Base-by-base conservation (phyloP, 2,113 vertebrate species). In the Pelecanoides urinatrix region DNA sequence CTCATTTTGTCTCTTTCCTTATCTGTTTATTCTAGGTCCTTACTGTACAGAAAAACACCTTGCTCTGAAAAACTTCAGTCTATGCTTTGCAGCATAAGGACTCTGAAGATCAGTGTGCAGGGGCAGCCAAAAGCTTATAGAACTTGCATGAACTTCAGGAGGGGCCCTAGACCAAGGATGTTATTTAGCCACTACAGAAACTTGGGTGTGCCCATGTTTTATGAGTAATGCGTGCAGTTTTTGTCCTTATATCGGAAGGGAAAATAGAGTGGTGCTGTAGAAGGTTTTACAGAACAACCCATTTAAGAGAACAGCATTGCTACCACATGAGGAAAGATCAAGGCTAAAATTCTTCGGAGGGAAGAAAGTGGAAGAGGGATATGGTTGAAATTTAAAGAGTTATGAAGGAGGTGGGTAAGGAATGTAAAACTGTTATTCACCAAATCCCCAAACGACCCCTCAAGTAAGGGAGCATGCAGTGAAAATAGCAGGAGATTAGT, bases 171-270 rank as follows among this genome's bases (percentile, higher is more conserved):
- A 52, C 29, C 18, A 45, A 65, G 58, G 42, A 7, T 11, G 3
- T 32, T n/a, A 10, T 16, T 66, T 76, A 76, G 34, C n/a, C 38
- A 23, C 50, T 50, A 50, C 32, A 81, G n/a, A 42, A 88, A 62
- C 26, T 4, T 3, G 3, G 4, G 15, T 12, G 12, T 18, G 27
- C 9, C 45, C 11, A 4, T 23, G 21, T 25, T 52, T 40, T 58
- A 10, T 9, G 10, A 71, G 16, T 8, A 44, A 32, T 1, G 4
- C 0, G 0, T 26, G 27, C 22, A 80, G 19, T 1, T 72, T 91
- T 78, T 55, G 32, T 32, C 34, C 34, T 49, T 0, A 0, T 10
- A 25, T 26, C 34, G 40, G 30, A 70, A 61, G 30, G 22, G 50
- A 21, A 42, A 79, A 77, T 30, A 50, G 0, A 26, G n/a, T 2